Conservation (phyloP, 2,113 vertebrate species). For the Aptenodytes forsteri region DNA sequence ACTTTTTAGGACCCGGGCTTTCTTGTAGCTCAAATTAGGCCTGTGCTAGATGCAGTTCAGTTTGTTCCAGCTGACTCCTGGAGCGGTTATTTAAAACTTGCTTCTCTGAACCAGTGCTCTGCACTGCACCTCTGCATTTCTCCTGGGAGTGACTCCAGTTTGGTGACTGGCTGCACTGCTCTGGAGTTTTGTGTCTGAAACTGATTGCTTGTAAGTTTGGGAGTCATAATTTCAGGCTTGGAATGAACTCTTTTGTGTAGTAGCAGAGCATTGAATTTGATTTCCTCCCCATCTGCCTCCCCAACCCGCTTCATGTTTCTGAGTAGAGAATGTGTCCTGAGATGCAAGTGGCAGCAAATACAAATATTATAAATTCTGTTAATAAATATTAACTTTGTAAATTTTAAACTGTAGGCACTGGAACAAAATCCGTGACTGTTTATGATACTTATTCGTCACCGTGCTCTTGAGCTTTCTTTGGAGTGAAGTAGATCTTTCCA, state of each 20-base stretch:
- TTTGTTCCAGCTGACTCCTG: neutral
- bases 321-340: neutral
- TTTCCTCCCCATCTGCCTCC: accelerated
- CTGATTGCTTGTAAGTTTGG: neutral
- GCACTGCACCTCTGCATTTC: neutral
- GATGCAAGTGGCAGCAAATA: neutral
- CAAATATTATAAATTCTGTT: neutral
- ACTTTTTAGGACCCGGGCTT: neutral
- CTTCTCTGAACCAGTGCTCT: neutral
- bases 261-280: neutral
- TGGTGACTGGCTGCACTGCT: neutral
- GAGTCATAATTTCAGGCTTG: neutral
- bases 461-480: neutral
- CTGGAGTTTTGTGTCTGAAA: neutral
- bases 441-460: neutral
- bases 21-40: neutral
- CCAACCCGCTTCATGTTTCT: neutral
- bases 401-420: neutral
- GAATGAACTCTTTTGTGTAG: neutral
- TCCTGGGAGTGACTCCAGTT: neutral
- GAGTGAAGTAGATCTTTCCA: neutral
- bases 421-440: neutral
- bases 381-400: neutral
- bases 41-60: neutral
- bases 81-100: neutral